Evolutionary conservation across 2,888 invertebrate species (phyloP).

Genomic region (Galeruca laticollis): DNA sequence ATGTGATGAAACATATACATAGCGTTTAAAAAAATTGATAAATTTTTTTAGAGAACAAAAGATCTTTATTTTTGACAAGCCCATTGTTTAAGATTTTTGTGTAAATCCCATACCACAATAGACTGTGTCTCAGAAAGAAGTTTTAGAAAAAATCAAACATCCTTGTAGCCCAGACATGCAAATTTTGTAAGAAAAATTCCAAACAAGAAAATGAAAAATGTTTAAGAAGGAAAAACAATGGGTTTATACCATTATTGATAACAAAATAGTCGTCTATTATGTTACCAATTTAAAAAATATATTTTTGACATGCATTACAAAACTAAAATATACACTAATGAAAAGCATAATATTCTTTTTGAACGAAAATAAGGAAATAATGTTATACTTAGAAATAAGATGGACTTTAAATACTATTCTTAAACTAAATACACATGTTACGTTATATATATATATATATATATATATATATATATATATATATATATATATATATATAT

Average conservation of each 20-base stretch:
- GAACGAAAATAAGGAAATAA: neutral
- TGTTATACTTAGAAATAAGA: neutral
- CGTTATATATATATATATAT: no score
- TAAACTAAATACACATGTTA: neutral
- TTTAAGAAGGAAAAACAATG: slow-evolving; percentile 51
- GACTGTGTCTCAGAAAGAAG: slow-evolving; percentile 29
- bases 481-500: no score
- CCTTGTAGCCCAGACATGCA: slow-evolving; percentile 52
- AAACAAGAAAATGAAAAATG: slow-evolving; percentile 32
- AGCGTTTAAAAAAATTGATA: neutral
- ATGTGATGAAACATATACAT: no score
- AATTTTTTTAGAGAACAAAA: slow-evolving; percentile 37
- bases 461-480: no score
- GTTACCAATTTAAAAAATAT: slow-evolving; percentile 26
- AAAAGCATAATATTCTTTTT: neutral
- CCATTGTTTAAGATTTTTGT: slow-evolving; percentile 52
- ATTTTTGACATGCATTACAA: slow-evolving; percentile 36
- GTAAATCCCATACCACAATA: slow-evolving; percentile 58
- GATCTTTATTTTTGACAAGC: slow-evolving; percentile 41
- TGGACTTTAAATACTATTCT: neutral
- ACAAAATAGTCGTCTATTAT: slow-evolving; percentile 20
- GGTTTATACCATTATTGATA: slow-evolving; percentile 46
- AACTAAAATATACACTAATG: slow-evolving; percentile 22
- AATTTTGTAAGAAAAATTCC: slow-evolving; percentile 32
- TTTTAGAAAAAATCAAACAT: slow-evolving; percentile 23